These are phyloP conservation scores for Reticulitermes lucifugus DNA, from an alignment of 2,888 invertebrate genomes.

Conservation along the genomic window DNA sequence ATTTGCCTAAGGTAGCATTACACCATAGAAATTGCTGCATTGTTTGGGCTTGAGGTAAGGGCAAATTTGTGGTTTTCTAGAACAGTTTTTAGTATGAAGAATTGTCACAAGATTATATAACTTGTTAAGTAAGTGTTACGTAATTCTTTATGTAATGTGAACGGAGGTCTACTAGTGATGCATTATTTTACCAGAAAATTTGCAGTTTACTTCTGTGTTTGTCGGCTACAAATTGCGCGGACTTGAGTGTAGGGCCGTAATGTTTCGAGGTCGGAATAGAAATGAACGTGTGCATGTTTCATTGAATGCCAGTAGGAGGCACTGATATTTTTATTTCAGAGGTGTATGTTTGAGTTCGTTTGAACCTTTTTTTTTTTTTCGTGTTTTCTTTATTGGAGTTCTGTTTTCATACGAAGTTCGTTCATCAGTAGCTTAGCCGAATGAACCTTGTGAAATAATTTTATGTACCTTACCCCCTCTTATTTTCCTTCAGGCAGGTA, in stretches of 20 bases:
- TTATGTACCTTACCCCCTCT: slow-evolving; percentile 41
- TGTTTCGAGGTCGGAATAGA: slow-evolving; percentile 20
- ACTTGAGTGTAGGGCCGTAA: not conserved
- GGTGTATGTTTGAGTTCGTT: not conserved
- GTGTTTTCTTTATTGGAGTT: not conserved
- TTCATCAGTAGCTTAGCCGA: slow-evolving; percentile 28
- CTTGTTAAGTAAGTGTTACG: not conserved
- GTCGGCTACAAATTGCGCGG: slow-evolving; percentile 7
- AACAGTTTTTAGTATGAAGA: not conserved
- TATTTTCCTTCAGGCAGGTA: slow-evolving; percentile 49
- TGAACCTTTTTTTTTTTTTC: not conserved
- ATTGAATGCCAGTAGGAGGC: not conserved
- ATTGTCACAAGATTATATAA: not conserved
- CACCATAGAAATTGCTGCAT: slow-evolving; percentile 39
- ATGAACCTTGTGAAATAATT: slow-evolving; percentile 10
- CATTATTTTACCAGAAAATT: slow-evolving; percentile 13
- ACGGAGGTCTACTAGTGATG: not conserved
- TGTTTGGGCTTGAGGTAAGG: slow-evolving; percentile 43
- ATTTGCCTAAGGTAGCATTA: slow-evolving; percentile 40
- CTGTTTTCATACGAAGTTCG: not conserved
- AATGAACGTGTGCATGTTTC: not conserved
- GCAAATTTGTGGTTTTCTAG: slow-evolving; percentile 1
- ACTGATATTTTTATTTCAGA: not conserved
- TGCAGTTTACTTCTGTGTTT: not conserved
- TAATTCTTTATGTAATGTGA: not conserved